A percentile compares a stretch with the other conserved stretches of the same genome.
Evolutionary conservation across 2,113 vertebrate genomes (phyloP).

Genomic region (Theropithecus gelada): DNA sequence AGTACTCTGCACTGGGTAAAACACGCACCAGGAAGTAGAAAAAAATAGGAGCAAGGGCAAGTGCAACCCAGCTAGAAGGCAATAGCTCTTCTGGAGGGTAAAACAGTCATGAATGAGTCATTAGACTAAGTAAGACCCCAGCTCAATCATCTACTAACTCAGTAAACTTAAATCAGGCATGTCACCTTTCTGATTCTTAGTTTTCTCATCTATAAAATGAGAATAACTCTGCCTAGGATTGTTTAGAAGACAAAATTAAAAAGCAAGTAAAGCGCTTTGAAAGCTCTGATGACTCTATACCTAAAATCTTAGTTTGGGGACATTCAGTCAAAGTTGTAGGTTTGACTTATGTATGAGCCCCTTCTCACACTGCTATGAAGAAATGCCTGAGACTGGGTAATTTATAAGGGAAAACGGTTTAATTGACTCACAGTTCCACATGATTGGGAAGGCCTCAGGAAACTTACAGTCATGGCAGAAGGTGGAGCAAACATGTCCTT

Average conservation of each 20-base stretch:
- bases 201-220: background rate
- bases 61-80: too few relatives aligned
- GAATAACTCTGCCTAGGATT: background rate
- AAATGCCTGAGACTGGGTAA: too few relatives aligned
- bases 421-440: too few relatives aligned
- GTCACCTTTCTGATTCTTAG: background rate
- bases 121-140: accelerated
- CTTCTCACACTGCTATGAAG: too few relatives aligned
- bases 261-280: accelerated
- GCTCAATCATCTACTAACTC: too few relatives aligned
- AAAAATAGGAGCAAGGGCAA: background rate
- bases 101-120: background rate
- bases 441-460: too few relatives aligned
- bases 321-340: background rate
- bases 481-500: too few relatives aligned
- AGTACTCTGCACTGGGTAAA: background rate
- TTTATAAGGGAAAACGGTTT: too few relatives aligned
- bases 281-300: background rate
- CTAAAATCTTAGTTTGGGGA: background rate
- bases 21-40: background rate
- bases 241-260: background rate
- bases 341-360: too few relatives aligned
- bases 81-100: background rate
- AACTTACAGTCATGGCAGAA: too few relatives aligned
- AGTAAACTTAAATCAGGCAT: accelerated